phyloP scores from a whole-genome alignment of 2,888 invertebrate species.

The Cinara cedri region DNA sequence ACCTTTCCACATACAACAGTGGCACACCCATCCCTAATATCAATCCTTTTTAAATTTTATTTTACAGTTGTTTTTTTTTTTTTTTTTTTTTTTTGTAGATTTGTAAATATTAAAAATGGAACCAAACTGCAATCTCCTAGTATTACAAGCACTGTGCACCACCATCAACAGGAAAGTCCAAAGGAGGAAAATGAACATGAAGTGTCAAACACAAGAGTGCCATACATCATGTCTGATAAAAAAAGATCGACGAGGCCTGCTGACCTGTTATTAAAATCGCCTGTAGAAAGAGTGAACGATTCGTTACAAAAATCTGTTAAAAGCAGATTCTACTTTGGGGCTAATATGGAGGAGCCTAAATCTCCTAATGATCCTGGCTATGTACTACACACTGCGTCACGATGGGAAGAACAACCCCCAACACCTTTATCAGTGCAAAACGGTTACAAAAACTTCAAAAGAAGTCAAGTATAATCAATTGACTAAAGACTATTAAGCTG shows the following conservation, averaged over 20 bases:
- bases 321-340: constrained; percentile 57
- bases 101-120: constrained; percentile 26
- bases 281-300: constrained; percentile 57
- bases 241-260: constrained; percentile 36
- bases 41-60: too few species aligned
- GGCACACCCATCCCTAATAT: neutral
- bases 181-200: constrained; percentile 55
- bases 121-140: constrained; percentile 51
- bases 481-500: too few species aligned
- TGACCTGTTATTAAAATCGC: constrained; percentile 53
- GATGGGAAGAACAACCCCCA: constrained; percentile 66
- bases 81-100: constrained; percentile 17
- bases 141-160: constrained; percentile 46
- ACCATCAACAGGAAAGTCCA: constrained; percentile 48
- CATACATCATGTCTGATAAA: constrained; percentile 39
- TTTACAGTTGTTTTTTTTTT: neutral
- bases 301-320: constrained; percentile 53
- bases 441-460: constrained; percentile 47
- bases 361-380: constrained; percentile 76
- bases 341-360: constrained; percentile 63
- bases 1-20: too few species aligned
- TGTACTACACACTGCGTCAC: constrained; percentile 74
- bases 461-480: constrained; percentile 45
- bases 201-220: constrained; percentile 43
- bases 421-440: neutral